phyloP scores from a whole-genome alignment of 2,888 invertebrate species.

The Pseudococcus viburni region DNA sequence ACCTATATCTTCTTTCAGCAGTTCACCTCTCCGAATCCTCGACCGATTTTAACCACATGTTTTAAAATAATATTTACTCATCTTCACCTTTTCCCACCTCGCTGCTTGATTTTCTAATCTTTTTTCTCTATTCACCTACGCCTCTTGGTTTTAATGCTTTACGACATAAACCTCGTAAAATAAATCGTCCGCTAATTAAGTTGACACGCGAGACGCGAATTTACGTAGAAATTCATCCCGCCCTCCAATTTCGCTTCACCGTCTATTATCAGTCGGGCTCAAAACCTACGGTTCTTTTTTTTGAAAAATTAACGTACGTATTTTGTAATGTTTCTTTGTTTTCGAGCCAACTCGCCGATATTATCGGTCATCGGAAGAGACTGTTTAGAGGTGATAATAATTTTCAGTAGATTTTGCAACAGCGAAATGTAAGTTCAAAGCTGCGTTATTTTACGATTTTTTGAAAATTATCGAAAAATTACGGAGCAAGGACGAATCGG shows the following conservation, averaged over 20 bases:
- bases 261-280: background rate
- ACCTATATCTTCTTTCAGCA: background rate
- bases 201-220: background rate
- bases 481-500: too few species aligned
- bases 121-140: background rate
- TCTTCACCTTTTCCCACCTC: background rate
- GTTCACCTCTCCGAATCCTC: background rate
- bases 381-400: background rate
- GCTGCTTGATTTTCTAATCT: background rate
- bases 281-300: background rate
- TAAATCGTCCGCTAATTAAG: slow-evolving; percentile 49
- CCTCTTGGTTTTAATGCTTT: background rate
- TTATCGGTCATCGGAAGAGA: background rate
- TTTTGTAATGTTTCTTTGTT: slow-evolving; percentile 29
- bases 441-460: background rate
- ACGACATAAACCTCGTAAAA: slow-evolving; percentile 25
- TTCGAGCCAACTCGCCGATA: slow-evolving; percentile 3
- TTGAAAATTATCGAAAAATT: too few species aligned
- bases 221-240: background rate
- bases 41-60: background rate
- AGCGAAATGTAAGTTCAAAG: background rate
- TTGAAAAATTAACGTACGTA: background rate
- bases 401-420: background rate
- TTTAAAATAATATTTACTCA: slow-evolving; percentile 6
- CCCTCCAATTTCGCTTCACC: background rate